These are phyloP conservation scores for Tridacna crocea DNA, from an alignment of 2,888 invertebrate species.

Conservation along the genomic window DNA sequence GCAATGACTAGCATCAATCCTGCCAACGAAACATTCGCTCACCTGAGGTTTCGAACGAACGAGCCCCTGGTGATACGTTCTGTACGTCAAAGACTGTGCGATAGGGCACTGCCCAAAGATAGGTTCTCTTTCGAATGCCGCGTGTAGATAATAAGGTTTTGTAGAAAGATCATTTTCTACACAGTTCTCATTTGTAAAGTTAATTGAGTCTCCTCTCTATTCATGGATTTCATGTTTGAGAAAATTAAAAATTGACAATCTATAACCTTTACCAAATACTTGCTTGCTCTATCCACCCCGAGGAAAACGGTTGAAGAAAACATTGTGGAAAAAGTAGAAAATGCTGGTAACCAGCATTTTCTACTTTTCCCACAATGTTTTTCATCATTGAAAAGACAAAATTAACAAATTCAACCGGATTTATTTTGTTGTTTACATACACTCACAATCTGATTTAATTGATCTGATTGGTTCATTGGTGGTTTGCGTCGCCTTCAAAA, in stretches of 20 bases:
- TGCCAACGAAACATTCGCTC: too few relatives aligned
- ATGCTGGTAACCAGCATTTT: slow-evolving; percentile 1
- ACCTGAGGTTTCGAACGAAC: too few relatives aligned
- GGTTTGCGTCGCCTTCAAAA: too few relatives aligned
- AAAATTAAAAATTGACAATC: not conserved
- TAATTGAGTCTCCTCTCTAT: slow-evolving; percentile 6
- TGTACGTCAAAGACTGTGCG: too few relatives aligned
- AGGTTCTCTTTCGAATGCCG: not conserved
- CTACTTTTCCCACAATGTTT: not conserved
- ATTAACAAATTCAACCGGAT: too few relatives aligned
- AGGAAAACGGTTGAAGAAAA: not conserved
- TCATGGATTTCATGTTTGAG: not conserved
- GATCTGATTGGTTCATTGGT: too few relatives aligned
- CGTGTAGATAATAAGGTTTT: not conserved
- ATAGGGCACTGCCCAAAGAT: too few relatives aligned
- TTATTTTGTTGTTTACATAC: too few relatives aligned
- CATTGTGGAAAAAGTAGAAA: slow-evolving; percentile 2
- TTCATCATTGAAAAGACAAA: too few relatives aligned
- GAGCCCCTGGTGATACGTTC: too few relatives aligned
- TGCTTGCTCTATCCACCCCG: not conserved
- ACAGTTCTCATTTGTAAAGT: not conserved
- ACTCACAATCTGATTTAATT: too few relatives aligned
- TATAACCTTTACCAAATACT: not conserved
- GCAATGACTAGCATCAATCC: too few relatives aligned
- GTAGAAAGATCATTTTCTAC: not conserved